Base-by-base conservation (phyloP, 2,888 invertebrate genomes). In the Drosophila ochracea region DNA sequence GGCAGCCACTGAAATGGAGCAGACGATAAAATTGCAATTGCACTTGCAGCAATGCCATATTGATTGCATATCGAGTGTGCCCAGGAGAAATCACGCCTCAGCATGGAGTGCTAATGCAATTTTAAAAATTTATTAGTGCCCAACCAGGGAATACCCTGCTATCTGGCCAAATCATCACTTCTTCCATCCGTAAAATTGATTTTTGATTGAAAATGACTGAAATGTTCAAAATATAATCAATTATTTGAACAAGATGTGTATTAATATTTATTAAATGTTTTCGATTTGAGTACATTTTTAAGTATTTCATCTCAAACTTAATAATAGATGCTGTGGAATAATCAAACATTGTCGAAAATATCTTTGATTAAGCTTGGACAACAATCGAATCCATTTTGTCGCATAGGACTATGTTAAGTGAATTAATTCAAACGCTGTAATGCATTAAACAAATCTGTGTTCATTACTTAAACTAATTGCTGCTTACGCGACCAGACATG, bases 371-470 rank as follows among this genome's bases (percentile, higher is more conserved):
- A 10, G 7, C 10, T n/a, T 50, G 16, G 6, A 6, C 28, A 19
- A 19, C 19, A 19, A 11, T 30, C 11, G 11, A 54, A 28, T 37
- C 19, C 28, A 35, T 4, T 43, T 43, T 25, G 25, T 1, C 11
- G 19, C 30, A 53, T 1, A n/a, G 33, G 39, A 41, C 28, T 58
- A 50, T 72, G 41, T 39, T 28, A 67, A 59, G 62, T 67, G 58
- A 72, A 49, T 76, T 39, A 64, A 76, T 59, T 65, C 41, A 68
- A 75, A 65, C 60, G 53, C 62, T 70, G 57, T 58, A 71, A 83
- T 75, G 76, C 84, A 83, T 80, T 80, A 76, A 25, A 73, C 76
- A 82, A 84, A 84, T 86, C 86, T 61, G 72, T 82, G 84, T 82
- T 72, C 68, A 83, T 86, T 76, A 86, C 86, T 77, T 73, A 73